These are phyloP conservation scores for Forbesichthys agassizii DNA, from an alignment of 2,113 vertebrate genomes.

Conservation along the genomic window DNA sequence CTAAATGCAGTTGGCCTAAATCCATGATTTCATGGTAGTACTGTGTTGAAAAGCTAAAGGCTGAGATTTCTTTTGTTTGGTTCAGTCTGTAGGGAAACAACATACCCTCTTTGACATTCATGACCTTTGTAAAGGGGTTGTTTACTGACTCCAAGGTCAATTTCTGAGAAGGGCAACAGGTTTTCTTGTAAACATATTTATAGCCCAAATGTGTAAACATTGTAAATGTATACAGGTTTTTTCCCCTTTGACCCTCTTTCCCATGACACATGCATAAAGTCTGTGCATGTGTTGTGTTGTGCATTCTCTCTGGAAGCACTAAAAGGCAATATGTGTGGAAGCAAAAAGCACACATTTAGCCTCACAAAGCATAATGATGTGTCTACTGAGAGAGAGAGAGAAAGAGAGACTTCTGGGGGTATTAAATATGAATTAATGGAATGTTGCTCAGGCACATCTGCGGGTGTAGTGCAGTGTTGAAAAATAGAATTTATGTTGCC, in stretches of 20 bases:
- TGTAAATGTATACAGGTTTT: conserved; percentile 63
- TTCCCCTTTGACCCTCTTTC: conserved; percentile 41
- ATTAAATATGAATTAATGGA: conserved; percentile 80
- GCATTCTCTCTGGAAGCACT: conserved; percentile 48
- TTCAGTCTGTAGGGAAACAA: conserved; percentile 26
- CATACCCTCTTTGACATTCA: conserved; percentile 58
- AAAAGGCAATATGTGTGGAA: conserved; percentile 27
- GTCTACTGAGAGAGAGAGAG: conserved; percentile 31
- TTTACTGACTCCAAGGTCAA: conserved; percentile 75
- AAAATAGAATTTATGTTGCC: conserved; percentile 78
- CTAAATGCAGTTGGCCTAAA: neutral
- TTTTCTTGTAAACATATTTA: conserved; percentile 77
- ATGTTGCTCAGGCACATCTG: conserved; percentile 71
- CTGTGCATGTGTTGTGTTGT: conserved; percentile 20
- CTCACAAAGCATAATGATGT: conserved; percentile 50
- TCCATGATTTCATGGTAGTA: conserved; percentile 36
- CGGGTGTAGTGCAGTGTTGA: conserved; percentile 64
- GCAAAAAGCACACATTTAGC: conserved; percentile 30
- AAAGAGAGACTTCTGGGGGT: conserved; percentile 43
- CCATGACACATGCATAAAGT: conserved; percentile 33
- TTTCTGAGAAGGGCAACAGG: conserved; percentile 69
- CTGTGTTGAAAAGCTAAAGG: conserved; percentile 28
- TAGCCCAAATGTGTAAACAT: conserved; percentile 69
- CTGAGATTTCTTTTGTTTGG: neutral
- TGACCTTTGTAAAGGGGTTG: conserved; percentile 72